Base-by-base conservation (phyloP, 2,888 invertebrate species). In the Melangyna quadrimaculata region DNA sequence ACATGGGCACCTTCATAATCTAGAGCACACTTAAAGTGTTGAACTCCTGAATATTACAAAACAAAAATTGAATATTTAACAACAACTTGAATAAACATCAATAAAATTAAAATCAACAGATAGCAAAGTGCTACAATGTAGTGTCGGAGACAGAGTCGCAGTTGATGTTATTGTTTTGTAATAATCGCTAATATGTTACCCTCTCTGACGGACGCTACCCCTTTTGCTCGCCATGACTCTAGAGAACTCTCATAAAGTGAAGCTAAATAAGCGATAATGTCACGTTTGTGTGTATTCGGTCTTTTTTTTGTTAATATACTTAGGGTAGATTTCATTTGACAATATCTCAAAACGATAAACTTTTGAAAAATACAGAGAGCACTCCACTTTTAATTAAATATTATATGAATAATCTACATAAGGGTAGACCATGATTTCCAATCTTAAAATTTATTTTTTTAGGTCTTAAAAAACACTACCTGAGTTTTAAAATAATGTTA, bases 71-170 rank as follows among this genome's bases (percentile, higher is more conserved):
- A 57, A 72, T 55, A 72, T 57, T 61, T 32, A 78, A 78, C 69
- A 69, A 78, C 70, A 83, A 83, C 40, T 78, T 83, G 78, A 83
- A 73, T 78, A 83, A 78, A 78, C 78, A 73, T 74, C 83, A 71
- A 73, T 74, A 78, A 83, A 78, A 78, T 78, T 82, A 14, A 83
- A 83, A 78, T 78, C 72, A 78, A 77, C 77, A 82, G 70, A 80
- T 80, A 75, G 57, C 19, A 3, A 19, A 35, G 19, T 78, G 78
- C 70, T 70, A 78, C 83, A 74, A 70, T 83, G 83, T 83, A 70
- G 48, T 57, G n/a, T n/a, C n/a, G n/a, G n/a, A n/a, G n/a, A n/a
- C 3, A 8, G 14, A 37, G 53, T 69, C 43, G 53, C 24, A 53
- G 35, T 43, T 43, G 61, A 37, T 35, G 19, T 24, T 14, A 27